Evolutionary conservation across 2,888 invertebrate species (phyloP).

Genomic region (Branchipolynoe longqiensis): DNA sequence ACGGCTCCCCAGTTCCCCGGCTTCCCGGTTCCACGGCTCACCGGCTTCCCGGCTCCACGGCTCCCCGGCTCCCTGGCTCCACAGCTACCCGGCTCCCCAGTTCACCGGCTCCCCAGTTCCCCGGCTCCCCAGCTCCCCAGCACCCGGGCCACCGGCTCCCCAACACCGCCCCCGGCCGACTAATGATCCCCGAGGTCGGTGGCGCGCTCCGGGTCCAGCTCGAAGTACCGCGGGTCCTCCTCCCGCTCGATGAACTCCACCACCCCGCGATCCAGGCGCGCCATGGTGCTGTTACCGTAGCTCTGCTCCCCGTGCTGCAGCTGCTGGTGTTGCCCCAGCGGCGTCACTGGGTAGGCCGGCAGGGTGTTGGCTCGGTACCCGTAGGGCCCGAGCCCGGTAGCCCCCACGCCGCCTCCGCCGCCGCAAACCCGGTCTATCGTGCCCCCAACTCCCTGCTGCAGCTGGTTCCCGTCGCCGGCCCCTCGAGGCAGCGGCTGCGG

Average conservation of each 20-base stretch:
- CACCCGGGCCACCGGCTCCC: no score
- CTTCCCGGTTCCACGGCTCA: no score
- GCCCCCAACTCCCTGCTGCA: no score
- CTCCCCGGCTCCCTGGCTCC: no score
- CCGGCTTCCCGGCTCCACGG: no score
- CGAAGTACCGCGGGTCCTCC: constrained; percentile 53
- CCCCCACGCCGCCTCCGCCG: not conserved
- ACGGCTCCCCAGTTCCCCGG: no score
- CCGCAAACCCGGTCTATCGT: constrained; percentile 17
- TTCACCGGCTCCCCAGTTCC: no score
- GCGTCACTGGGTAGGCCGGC: constrained; percentile 33
- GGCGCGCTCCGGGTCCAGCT: constrained; percentile 40
- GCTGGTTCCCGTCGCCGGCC: not conserved
- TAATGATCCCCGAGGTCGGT: constrained; percentile 10
- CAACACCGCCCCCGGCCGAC: no score
- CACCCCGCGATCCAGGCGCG: constrained; percentile 3
- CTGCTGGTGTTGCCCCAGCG: not conserved
- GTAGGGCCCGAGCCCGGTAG: constrained; percentile 6
- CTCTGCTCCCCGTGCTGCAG: no score
- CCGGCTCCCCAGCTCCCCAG: no score
- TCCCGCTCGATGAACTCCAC: constrained; percentile 34
- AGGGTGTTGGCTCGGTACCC: constrained; percentile 54
- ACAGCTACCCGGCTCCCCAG: no score
- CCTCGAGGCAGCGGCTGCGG: constrained; percentile 27
- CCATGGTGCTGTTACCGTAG: constrained; percentile 36